Base-by-base conservation (phyloP, 1,140 invertebrate species). In the Drosophila trapezifrons region DNA sequence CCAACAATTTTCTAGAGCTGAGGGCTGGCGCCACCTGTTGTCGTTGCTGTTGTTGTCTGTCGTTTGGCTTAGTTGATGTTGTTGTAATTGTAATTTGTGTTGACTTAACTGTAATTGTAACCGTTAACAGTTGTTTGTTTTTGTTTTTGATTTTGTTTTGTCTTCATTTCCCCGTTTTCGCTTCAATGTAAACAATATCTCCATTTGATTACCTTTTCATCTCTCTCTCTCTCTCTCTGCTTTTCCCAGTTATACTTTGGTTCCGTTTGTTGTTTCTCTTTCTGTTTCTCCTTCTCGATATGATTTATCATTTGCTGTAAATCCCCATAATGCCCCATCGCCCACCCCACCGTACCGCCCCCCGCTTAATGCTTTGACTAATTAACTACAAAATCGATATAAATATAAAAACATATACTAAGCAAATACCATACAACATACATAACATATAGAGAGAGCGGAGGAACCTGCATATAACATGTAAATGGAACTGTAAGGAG, bases 31-130 rank as follows among this genome's bases (percentile, higher is more conserved):
- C 70, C 72, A 76, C 58, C 69, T 80, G 71, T 75, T 76, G 56
- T 35, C 49, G 15, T 38, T 58, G 15, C 35, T 58, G 37, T 63
- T 62, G 38, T 45, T 47, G 37, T 60, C 18, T 59, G 56, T 49
- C 74, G 32, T 46, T 76, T 57, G 49, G 49, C 38, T 76, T 76
- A 75, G 71, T 66, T 71, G 54, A 45, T 71, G 54, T 73, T 65
- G 35, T 63, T 67, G 57, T 80, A 51, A 75, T 75, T 40, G 52
- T 66, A 78, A 57, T 69, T 49, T 49, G 67, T 79, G 76, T 60
- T 56, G 18, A 57, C 43, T 65, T 75, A 58, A 76, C 38, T 38
- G 72, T 76, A 65, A 75, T 66, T 76, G 73, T 76, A 76, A 76
- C 20, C 32, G 47, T 66, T 72, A 73, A 73, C 56, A 40, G 49